Base-by-base conservation (phyloP, 2,888 invertebrate genomes). In the Folsomia candida region DNA sequence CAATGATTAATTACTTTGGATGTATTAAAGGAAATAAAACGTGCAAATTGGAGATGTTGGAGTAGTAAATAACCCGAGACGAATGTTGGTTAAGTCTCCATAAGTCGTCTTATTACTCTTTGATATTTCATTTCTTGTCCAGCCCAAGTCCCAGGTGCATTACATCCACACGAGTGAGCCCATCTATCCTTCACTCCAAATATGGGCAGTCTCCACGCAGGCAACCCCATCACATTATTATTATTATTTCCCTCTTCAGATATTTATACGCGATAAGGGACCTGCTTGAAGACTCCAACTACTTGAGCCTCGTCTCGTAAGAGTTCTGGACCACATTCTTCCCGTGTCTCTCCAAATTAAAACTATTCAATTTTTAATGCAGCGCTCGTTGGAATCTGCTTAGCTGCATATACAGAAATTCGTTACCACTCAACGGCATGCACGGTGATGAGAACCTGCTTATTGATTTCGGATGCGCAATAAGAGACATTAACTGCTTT, bases 1-100 rank as follows among this genome's bases (percentile, higher is more conserved):
- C 4, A 9, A 37, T 37, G 14, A 37, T 37, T 37, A 14, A 4
- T 37, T 37, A 37, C 37, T 37, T 37, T 37, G 14, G 37, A 4
- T 37, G 4, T 28, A 29, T 63, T 37, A 37, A 26, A 22, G 22
- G 51, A 25, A 54, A 68, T 2, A 51, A 58, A 67, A 37, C 14
- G 37, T 9, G 67, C 64, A 69, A 67, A 71, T 67, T 68, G 59
- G 72, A 69, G 72, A 63, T 51, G 63, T 63, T 47, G 65, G 69
- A 67, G 65, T 67, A 60, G 65, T 65, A 72, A 75, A 75, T 75
- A 75, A 72, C 70, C 72, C 72, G 72, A 76, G 64, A 74, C 72
- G 69, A 76, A 71, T 72, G 74, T 74, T 76, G 37, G 37, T 37
- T 37, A 9, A 14, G 37, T 37, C 37, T 37, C 37, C 37, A 37